phyloP scores from a whole-genome alignment of 2,797 vertebrate genomes.

The Chrosomus eos region DNA sequence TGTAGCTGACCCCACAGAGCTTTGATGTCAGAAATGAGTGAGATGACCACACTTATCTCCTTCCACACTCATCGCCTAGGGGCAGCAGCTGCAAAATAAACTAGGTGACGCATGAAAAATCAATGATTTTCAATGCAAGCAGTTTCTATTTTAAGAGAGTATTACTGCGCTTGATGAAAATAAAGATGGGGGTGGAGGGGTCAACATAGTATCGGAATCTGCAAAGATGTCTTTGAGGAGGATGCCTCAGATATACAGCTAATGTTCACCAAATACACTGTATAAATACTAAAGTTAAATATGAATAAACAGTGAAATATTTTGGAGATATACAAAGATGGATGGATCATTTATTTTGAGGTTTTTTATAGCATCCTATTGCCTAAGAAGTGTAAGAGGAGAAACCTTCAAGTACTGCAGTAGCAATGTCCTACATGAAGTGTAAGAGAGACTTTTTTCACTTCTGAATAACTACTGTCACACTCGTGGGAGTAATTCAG shows the following conservation, averaged over 20 bases:
- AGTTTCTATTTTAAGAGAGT: constrained; percentile 41
- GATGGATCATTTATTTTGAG: not conserved
- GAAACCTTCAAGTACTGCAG: not conserved
- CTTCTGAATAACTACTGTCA: not conserved
- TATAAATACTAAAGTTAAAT: too few species aligned
- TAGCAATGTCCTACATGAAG: not conserved
- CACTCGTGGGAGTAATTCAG: constrained; percentile 47
- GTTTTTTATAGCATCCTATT: not conserved
- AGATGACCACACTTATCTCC: constrained; percentile 18
- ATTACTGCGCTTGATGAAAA: constrained; percentile 18
- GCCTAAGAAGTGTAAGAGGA: not conserved
- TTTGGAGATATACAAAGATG: too few species aligned
- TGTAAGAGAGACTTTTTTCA: constrained; percentile 18
- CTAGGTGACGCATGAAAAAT: constrained; percentile 68
- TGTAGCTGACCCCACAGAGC: constrained; percentile 36
- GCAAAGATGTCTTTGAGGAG: too few species aligned
- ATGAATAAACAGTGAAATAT: too few species aligned
- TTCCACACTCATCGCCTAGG: not conserved
- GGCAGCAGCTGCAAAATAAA: constrained; percentile 48
- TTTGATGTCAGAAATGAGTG: constrained; percentile 29
- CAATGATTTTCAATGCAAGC: constrained; percentile 55
- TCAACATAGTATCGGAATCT: constrained; percentile 1
- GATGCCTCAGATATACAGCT: too few species aligned
- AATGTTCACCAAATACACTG: too few species aligned
- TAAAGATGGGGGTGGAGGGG: constrained; percentile 13